Base-by-base conservation (phyloP, 2,888 invertebrate genomes). In the Drosophila prolongata region DNA sequence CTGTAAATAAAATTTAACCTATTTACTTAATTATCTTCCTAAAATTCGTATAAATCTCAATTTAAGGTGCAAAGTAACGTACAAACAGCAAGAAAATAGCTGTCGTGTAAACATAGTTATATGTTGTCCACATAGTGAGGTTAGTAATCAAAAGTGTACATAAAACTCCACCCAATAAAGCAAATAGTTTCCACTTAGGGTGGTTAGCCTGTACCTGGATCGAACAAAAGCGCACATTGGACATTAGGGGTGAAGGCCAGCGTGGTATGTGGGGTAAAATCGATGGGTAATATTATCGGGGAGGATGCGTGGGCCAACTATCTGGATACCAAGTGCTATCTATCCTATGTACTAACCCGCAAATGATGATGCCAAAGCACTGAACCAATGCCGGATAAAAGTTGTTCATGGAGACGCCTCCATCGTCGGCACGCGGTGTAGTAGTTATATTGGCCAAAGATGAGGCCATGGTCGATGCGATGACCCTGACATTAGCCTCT, bases 351-450 rank as follows among this genome's bases (percentile, higher is more conserved):
- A 93, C 95, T 94, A 93, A 97, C 97, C 98, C 98, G 91, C 97
- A 96, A 81, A 97, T 93, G 88, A 98, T 98, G 57, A 98, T 96
- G 46, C 95, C 96, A 92, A 98, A 98, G 91, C 98, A 98, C 93
- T 98, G 96, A 75, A 97, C 94, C 70, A 98, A 92, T 10, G 98
- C 98, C 69, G 98, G 97, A 93, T 97, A 97, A 37, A 98, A 94
- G 90, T 97, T 96, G 87, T 97, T 96, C 88, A 96, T 94, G 34
- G 93, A 91, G 42, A 92, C 91, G 57, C 82, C 80, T 60, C 84
- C 79, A 72, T 90, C 88, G 27, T 89, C 90, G 30, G 65, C 68
- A 49, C 58, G 74, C 58, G 88, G 79, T 6, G 74, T 14, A 1
- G 34, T 13, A 3, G 46, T 38, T 13, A 13, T 35, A 30, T 49